Base-by-base conservation (phyloP, 2,797 vertebrate genomes). In the Smutsia temminckii region DNA sequence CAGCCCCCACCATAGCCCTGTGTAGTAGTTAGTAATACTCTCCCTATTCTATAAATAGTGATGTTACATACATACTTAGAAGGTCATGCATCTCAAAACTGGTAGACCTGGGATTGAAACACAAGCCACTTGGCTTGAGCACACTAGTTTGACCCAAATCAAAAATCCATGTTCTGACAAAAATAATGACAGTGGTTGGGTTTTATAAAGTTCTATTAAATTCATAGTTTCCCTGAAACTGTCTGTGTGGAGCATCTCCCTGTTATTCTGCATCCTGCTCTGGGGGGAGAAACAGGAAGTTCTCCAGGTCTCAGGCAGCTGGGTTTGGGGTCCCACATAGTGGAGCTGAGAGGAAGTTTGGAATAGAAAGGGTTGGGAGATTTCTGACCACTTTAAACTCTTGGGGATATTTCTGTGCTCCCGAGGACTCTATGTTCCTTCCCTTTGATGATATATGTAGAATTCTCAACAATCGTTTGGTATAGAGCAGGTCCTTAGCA, bases 281-380 rank as follows among this genome's bases (percentile, higher is more conserved):
- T 57, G 2, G 8, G 23, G 23, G 16, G 8, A 53, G 71, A 71
- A 53, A 63, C 3, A 29, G 51, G 16, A 84, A 23, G 53, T 66
- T 66, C 25, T 75, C 34, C 9, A 53, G 14, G 7, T 61, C n/a
- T 37, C 51, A 21, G 32, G 8, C 8, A 40, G 4, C 57, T 72
- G 18, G 12, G 8, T 0, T 18, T 3, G 1, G 57, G 8, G 7
- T 25, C 37, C 21, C 16, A 29, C 23, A 23, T 1, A 53, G 9
- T 9, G 16, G 81, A 69, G 14, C 29, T 17, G 3, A 69, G 13
- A 61, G 34, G 59, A 63, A 80, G 8, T 6, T 27, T 32, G 13
- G 18, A 55, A 69, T 75, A 29, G 7, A 32, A 17, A 21, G 3
- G 5, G 55, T 49, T 6, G 34, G 34, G 9, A 42, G 37, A n/a